Evolutionary conservation across 2,888 invertebrate genomes (phyloP), one percentile per base, ranked within the genome.

Genomic region (Folsomia candida): DNA sequence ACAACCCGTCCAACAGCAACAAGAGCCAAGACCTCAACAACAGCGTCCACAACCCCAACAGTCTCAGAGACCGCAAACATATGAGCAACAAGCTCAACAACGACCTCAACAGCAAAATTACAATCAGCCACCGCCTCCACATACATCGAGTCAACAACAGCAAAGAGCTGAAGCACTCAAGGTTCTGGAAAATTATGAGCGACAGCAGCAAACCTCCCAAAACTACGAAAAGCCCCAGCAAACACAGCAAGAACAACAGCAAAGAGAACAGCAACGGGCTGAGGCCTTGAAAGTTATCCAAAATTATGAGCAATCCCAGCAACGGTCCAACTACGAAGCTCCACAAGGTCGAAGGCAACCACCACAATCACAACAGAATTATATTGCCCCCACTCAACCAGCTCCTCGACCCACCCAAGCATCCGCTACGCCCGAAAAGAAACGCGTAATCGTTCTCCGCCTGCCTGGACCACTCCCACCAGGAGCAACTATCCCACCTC

Each of bases 391-490:
- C 11, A n/a, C 63, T 29, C 28, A 28, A 28, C 59, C 28, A 29
- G 24, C 25, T 18, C 20, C 14, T 2, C 18, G 2, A 24, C 20
- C 18, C 14, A 6, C 61, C 1, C 2, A 25, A 26, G 27, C 3
- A 2, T 3, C 54, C 3, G 26, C 54, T 9, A 28, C 24, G n/a
- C 65, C 65, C 2, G 65, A 65, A 27, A 65, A 65, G 65, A 65
- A 65, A 20, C 65, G 65, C 2, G 65, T 65, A 2, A 65, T 65
- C n/a, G 65, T 65, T 2, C 25, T 65, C 22, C 57, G 69, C 26
- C 68, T 71, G 6, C 69, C 68, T 58, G 64, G 58, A 25, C 67
- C 66, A 24, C 47, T 60, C 2, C 68, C 70, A 14, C 68, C 65
- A 6, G 61, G 69, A n/a, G 68, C 72, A 4, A 60, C 69, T 1